These are phyloP conservation scores for Dendrolimus kikuchii DNA, from an alignment of 1,140 invertebrate genomes.

Conservation along the genomic window DNA sequence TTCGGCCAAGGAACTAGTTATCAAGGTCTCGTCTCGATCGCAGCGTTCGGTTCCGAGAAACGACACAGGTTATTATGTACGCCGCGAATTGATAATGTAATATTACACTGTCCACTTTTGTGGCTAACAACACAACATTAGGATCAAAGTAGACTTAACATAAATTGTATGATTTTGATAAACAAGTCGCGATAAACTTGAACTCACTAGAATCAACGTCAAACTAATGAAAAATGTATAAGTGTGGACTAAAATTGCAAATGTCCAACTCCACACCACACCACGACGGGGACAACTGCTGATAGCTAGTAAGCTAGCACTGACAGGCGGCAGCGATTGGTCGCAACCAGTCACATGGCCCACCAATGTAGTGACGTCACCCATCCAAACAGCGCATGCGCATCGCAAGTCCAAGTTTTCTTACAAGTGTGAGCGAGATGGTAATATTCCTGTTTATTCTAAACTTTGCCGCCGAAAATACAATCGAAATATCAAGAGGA, in stretches of 20 bases:
- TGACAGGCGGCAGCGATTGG: conserved; percentile 37
- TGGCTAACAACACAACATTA: too few relatives aligned
- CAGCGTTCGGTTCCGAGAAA: conserved; percentile 61
- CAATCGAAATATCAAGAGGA: neutral
- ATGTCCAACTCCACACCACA: too few relatives aligned
- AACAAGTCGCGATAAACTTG: too few relatives aligned
- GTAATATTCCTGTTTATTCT: conserved; percentile 13
- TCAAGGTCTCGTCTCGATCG: conserved; percentile 70
- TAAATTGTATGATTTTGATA: too few relatives aligned
- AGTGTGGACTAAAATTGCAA: conserved; percentile 24
- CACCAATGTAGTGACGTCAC: too few relatives aligned
- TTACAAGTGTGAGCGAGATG: conserved; percentile 26
- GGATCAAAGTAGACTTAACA: too few relatives aligned
- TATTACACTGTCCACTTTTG: neutral
- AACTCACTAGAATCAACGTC: conserved; percentile 24
- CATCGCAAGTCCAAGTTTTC: conserved; percentile 38
- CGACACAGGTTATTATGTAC: conserved; percentile 44
- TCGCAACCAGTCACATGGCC: conserved; percentile 36
- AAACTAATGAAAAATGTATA: conserved; percentile 28
- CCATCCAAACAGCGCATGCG: conserved; percentile 36
- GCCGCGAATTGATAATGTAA: too few relatives aligned
- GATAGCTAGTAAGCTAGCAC: conserved; percentile 34
- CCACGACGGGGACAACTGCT: neutral
- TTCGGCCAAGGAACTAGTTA: conserved; percentile 70
- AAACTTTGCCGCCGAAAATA: conserved; percentile 16